Evolutionary conservation across 2,888 invertebrate genomes (phyloP).

Genomic region (Seira ritae): DNA sequence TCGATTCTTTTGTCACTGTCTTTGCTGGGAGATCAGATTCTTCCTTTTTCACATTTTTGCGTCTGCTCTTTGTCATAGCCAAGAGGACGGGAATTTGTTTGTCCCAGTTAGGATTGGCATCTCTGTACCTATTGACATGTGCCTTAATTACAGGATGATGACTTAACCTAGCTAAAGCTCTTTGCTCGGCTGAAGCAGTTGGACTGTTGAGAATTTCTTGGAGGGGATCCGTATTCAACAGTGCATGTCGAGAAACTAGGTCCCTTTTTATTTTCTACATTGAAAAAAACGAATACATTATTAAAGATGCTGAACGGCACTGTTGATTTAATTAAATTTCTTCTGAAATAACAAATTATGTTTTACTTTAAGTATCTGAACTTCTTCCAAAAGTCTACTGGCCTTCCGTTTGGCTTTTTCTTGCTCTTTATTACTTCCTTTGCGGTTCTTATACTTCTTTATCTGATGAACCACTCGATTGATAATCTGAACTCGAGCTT

Average conservation of each 20-base stretch:
- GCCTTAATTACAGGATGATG: slow-evolving; percentile 58
- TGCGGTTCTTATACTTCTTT: slow-evolving; percentile 59
- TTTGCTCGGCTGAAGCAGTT: slow-evolving; percentile 43
- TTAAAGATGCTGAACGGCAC: neutral
- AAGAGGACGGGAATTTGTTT: slow-evolving; percentile 71
- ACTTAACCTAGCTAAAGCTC: slow-evolving; percentile 63
- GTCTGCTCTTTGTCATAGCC: slow-evolving; percentile 61
- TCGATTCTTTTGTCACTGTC: neutral
- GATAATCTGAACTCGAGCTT: slow-evolving; percentile 66
- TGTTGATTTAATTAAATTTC: neutral
- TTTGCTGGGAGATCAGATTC: slow-evolving; percentile 1
- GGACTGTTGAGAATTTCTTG: slow-evolving; percentile 53
- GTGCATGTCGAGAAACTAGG: slow-evolving; percentile 60
- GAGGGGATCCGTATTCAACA: slow-evolving; percentile 54
- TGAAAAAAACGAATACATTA: slow-evolving; percentile 13
- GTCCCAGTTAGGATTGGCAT: slow-evolving; percentile 70
- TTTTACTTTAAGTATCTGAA: slow-evolving; percentile 66
- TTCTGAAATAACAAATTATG: neutral
- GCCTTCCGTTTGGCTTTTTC: slow-evolving; percentile 68
- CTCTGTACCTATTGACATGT: slow-evolving; percentile 65
- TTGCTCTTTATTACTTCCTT: slow-evolving; percentile 63
- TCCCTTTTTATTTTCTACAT: slow-evolving; percentile 69
- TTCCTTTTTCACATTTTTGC: slow-evolving; percentile 39
- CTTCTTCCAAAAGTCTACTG: slow-evolving; percentile 66
- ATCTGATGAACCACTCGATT: slow-evolving; percentile 64